Conservation (phyloP, 2,888 invertebrate species). For the Azorinus chamasolen region DNA sequence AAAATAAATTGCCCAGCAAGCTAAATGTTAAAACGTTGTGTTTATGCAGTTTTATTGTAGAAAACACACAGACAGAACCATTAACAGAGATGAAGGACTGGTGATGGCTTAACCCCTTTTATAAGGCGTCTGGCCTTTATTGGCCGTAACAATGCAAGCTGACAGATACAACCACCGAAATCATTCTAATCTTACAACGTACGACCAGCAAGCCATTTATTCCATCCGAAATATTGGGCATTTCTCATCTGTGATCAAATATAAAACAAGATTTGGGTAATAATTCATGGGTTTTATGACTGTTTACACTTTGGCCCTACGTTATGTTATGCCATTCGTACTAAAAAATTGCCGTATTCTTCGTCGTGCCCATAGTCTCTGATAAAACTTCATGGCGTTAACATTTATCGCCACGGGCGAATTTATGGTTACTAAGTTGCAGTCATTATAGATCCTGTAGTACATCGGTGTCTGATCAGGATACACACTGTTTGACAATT, state of each 20-base stretch:
- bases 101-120: no score
- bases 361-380: no score
- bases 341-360: no score
- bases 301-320: slow-evolving; percentile 55
- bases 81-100: slow-evolving; percentile 17
- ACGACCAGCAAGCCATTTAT: slow-evolving; percentile 42
- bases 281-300: slow-evolving; percentile 56
- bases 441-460: no score
- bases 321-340: slow-evolving; percentile 48
- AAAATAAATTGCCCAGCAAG: no score
- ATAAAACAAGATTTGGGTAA: slow-evolving; percentile 60
- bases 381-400: no score
- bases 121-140: slow-evolving; percentile 35
- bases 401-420: no score
- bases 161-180: slow-evolving; percentile 45
- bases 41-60: slow-evolving; percentile 58
- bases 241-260: slow-evolving; percentile 49
- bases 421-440: no score
- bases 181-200: slow-evolving; percentile 39
- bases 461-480: no score
- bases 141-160: slow-evolving; percentile 35
- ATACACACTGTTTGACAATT: no score
- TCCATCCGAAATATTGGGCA: slow-evolving; percentile 43
- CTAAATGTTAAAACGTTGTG: slow-evolving; percentile 46
- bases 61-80: slow-evolving; percentile 62